Conservation (phyloP, 2,888 invertebrate genomes). For the Macroteleia sp. region DNA sequence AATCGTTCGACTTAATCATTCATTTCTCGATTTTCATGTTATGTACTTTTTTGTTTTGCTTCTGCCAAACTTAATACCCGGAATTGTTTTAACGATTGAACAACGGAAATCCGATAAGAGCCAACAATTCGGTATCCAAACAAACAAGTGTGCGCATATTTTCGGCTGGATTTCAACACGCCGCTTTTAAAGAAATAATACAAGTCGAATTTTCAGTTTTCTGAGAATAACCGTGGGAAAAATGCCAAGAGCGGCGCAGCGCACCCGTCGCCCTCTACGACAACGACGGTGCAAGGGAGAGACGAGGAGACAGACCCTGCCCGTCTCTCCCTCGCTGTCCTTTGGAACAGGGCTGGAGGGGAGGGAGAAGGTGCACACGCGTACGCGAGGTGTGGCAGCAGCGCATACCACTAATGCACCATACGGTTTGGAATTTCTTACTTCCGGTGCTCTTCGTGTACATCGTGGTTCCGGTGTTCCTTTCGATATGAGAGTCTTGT, state of each 20-base stretch:
- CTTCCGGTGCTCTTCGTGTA: conserved; percentile 71
- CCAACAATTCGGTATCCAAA: background rate
- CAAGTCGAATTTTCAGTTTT: conserved; percentile 42
- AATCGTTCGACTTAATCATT: too few relatives aligned
- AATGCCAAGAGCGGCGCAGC: conserved; percentile 39
- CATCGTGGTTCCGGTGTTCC: conserved; percentile 65
- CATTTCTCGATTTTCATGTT: too few relatives aligned
- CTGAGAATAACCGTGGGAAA: conserved; percentile 64
- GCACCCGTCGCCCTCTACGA: conserved; percentile 37
- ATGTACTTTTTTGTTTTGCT: too few relatives aligned
- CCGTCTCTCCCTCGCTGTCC: too few relatives aligned
- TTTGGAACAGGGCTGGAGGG: background rate
- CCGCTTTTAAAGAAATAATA: conserved; percentile 5
- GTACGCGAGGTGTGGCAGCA: conserved; percentile 45
- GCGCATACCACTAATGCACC: conserved; percentile 44
- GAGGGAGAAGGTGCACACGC: conserved; percentile 14
- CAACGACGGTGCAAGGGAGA: conserved; percentile 3
- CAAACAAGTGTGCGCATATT: background rate
- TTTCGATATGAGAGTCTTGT: too few relatives aligned
- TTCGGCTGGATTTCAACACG: conserved; percentile 15
- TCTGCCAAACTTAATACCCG: too few relatives aligned
- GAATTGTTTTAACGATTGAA: too few relatives aligned
- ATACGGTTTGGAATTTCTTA: conserved; percentile 78
- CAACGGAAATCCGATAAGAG: background rate
- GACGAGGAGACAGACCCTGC: background rate